Evolutionary conservation across 2,113 vertebrate species (phyloP).

Genomic region (Serinus canaria): DNA sequence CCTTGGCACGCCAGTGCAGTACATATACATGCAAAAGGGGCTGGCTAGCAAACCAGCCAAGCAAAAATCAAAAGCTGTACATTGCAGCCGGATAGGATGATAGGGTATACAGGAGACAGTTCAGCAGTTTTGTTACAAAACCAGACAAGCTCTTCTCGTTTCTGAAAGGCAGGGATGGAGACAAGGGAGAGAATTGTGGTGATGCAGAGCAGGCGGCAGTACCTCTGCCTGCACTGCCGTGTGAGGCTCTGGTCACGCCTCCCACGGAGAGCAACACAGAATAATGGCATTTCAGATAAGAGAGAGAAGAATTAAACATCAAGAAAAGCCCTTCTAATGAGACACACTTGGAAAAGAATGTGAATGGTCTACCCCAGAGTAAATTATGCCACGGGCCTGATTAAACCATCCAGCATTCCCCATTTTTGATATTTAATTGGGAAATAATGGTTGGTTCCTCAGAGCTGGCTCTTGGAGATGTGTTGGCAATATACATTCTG

Average conservation of each 20-base stretch:
- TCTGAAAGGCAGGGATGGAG: background rate
- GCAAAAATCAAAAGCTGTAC: background rate
- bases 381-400: background rate
- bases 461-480: background rate
- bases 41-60: background rate
- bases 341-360: background rate
- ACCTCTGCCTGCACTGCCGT: background rate
- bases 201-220: background rate
- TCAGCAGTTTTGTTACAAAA: background rate
- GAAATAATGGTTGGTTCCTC: background rate
- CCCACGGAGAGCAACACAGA: background rate
- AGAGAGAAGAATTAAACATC: background rate
- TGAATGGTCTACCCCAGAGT: background rate
- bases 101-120: background rate
- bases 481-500: background rate
- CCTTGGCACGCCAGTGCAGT: background rate
- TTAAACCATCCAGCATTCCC: background rate
- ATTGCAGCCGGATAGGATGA: background rate
- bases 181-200: background rate
- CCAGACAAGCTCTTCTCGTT: background rate
- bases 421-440: background rate
- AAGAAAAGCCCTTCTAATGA: background rate
- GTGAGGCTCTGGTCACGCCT: background rate
- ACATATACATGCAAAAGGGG: background rate
- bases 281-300: background rate